phyloP scores from a whole-genome alignment of 2,113 vertebrate species.

The Mohoua ochrocephala region DNA sequence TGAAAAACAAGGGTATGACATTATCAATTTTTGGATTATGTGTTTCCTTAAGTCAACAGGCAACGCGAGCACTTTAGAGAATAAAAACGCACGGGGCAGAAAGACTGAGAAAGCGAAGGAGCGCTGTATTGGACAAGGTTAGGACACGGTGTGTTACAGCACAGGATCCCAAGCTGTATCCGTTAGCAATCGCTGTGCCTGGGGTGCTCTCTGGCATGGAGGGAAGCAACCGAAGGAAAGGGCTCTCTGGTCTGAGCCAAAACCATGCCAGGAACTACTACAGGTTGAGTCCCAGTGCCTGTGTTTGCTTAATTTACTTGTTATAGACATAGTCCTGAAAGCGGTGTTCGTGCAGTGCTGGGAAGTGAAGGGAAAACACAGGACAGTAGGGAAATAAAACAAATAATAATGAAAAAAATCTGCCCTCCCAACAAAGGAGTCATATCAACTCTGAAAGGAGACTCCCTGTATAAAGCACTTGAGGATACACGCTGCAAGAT shows the following conservation, averaged over 20 bases:
- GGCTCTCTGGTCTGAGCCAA: background rate
- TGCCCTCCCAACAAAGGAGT: background rate
- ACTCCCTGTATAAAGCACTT: background rate
- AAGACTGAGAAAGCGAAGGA: constrained; percentile 3
- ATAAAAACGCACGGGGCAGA: background rate
- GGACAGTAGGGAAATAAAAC: background rate
- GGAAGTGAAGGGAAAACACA: background rate
- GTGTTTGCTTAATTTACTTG: background rate
- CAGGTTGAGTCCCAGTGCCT: background rate
- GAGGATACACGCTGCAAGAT: background rate
- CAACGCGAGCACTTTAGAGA: background rate
- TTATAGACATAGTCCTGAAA: background rate
- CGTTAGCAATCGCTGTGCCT: background rate
- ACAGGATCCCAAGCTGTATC: background rate
- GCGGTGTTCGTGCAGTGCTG: background rate
- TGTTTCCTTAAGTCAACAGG: background rate
- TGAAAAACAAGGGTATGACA: constrained; percentile 64
- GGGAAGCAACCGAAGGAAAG: background rate
- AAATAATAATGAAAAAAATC: background rate
- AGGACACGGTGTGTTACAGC: background rate
- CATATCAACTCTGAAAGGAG: background rate
- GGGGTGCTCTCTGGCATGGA: background rate
- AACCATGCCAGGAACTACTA: background rate
- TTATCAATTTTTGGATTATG: background rate
- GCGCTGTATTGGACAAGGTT: background rate